Evolutionary conservation across 2,888 invertebrate genomes (phyloP).

Genomic region (Polymixis lichenea): DNA sequence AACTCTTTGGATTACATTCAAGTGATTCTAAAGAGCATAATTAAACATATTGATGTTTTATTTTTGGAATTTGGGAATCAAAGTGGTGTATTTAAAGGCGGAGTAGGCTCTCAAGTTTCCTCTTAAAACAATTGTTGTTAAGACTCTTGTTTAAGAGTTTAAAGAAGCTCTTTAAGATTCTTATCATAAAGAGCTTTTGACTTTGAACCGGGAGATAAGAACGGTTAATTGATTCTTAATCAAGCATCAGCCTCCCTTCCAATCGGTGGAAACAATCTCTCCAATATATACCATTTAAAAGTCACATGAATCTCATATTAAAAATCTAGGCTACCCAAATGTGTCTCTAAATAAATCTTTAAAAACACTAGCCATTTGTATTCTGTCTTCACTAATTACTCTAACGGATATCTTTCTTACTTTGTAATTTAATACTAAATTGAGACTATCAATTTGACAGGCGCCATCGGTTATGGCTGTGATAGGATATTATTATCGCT

Average conservation of each 20-base stretch:
- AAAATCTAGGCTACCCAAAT: constrained; percentile 51
- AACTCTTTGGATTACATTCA: constrained; percentile 50
- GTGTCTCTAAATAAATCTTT: constrained; percentile 58
- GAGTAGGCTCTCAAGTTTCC: constrained; percentile 39
- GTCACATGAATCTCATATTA: neutral
- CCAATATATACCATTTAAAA: neutral
- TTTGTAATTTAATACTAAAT: constrained; percentile 70
- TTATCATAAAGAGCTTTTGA: constrained; percentile 30
- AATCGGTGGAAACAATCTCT: neutral
- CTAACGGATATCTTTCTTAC: constrained; percentile 59
- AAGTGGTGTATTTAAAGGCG: constrained; percentile 40
- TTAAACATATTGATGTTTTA: constrained; percentile 55
- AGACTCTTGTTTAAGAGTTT: constrained; percentile 26
- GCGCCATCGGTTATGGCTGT: constrained; percentile 61
- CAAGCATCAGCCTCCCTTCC: neutral
- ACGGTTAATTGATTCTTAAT: constrained; percentile 1
- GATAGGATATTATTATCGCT: constrained; percentile 59
- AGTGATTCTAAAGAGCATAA: constrained; percentile 58
- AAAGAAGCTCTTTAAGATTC: constrained; percentile 26
- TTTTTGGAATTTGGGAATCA: constrained; percentile 54
- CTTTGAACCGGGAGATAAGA: neutral
- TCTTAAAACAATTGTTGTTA: constrained; percentile 17
- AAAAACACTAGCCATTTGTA: constrained; percentile 67
- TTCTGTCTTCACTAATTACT: constrained; percentile 70
- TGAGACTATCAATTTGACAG: constrained; percentile 68